Conservation (phyloP, 2,888 invertebrate genomes). For the Limnephilus rhombicus region DNA sequence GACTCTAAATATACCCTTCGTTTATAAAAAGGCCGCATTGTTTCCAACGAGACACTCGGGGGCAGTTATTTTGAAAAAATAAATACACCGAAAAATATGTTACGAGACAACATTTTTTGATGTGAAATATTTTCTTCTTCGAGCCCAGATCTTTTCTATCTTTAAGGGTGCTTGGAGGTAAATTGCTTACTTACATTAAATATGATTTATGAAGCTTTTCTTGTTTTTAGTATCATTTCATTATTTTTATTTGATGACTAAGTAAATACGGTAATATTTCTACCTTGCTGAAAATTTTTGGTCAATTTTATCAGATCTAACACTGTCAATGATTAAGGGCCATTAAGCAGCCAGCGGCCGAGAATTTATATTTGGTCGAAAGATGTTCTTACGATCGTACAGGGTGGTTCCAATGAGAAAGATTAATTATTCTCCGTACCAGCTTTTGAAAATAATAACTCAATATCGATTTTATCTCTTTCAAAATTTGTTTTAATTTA, state of each 20-base stretch:
- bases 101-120: constrained; percentile 16
- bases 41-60: constrained; percentile 26
- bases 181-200: neutral
- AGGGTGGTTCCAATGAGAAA: too few relatives aligned
- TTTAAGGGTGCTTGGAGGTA: neutral
- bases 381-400: too few relatives aligned
- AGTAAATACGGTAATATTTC: neutral
- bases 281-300: neutral
- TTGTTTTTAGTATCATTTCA: neutral
- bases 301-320: neutral
- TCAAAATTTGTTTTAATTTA: too few relatives aligned
- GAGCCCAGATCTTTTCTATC: neutral
- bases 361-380: too few relatives aligned
- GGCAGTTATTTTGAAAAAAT: constrained; percentile 27
- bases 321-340: too few relatives aligned
- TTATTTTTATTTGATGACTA: neutral
- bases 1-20: constrained; percentile 23
- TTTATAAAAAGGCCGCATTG: constrained; percentile 18
- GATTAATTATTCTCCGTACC: too few relatives aligned
- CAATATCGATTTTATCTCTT: too few relatives aligned
- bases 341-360: too few relatives aligned
- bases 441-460: too few relatives aligned
- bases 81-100: neutral
- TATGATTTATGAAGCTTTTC: neutral
- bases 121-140: neutral